Base-by-base conservation (phyloP, 23 tunicate species). In the Botrylloides violaceus region DNA sequence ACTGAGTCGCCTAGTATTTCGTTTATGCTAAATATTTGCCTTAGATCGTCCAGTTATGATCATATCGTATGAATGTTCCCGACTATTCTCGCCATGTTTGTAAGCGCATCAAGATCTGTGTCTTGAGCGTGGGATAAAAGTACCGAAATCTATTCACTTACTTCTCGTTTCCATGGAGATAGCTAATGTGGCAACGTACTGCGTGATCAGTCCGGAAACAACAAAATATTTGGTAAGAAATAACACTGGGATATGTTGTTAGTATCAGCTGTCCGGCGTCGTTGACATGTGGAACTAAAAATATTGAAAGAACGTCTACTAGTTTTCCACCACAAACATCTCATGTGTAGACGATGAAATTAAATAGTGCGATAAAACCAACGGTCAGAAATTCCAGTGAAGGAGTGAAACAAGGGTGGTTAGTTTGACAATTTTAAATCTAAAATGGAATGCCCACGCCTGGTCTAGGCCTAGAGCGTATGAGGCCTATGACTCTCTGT, bases 81-180 rank as follows among this genome's bases (percentile, higher is more conserved):
- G 53, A 43, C 12, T 9, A 43, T 43, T 43, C 53, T 15, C 9
- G 15, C 15, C 15, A 9, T 43, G 53, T 43, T 43, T 43, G 53
- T 43, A 43, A 43, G 53, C 53, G 53, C 9, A 43, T 43, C 53
- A 43, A 7, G 15, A 9, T 43, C 15, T 43, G 53, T 43, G 53
- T 43, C 53, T 43, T 43, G 53, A 43, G 53, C 53, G 53, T 43
- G 53, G 53, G 53, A 43, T 43, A 43, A 43, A 43, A 43, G 12
- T 43, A 43, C 9, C 53, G 12, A 43, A 43, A 7, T 43, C 53
- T 43, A 7, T 43, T 43, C 53, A 43, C 15, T 7, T 7, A 43
- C 15, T 43, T 15, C 12, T 9, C 9, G 53, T 43, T 7, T 43
- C 53, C 53, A 43, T 43, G 15, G 53, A 43, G 53, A 43, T 43